Evolutionary conservation across 2,797 vertebrate species (phyloP).

Genomic region (Pagetopsis macropterus): DNA sequence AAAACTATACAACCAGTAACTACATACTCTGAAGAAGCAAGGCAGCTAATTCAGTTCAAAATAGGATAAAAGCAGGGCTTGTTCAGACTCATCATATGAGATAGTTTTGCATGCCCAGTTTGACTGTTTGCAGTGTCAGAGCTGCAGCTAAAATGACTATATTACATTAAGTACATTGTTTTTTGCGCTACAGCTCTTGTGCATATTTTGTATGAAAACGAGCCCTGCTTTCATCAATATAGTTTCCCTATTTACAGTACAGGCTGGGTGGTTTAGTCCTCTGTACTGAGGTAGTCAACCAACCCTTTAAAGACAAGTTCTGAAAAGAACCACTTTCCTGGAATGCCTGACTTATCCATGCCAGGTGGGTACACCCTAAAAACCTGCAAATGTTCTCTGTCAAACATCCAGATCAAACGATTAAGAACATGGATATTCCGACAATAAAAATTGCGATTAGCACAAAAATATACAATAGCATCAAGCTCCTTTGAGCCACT

Average conservation of each 20-base stretch:
- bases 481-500: constrained; percentile 90
- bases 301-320: constrained; percentile 99
- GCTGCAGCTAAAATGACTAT: constrained; percentile 93
- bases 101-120: constrained; percentile 94
- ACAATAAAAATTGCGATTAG: constrained; percentile 88
- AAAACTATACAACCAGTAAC: constrained; percentile 99
- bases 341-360: constrained; percentile 99
- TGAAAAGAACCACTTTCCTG: constrained; percentile 99
- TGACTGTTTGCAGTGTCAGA: constrained; percentile 96
- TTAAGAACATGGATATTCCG: constrained; percentile 88
- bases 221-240: constrained; percentile 99
- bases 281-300: constrained; percentile 99
- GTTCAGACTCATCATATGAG: constrained; percentile 98
- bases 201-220: constrained; percentile 96
- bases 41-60: constrained; percentile 99
- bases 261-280: constrained; percentile 99
- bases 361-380: constrained; percentile 99
- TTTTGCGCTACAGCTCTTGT: constrained; percentile 93
- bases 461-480: constrained; percentile 90
- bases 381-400: constrained; percentile 91
- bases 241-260: constrained; percentile 99
- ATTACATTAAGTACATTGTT: constrained; percentile 97
- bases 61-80: constrained; percentile 99
- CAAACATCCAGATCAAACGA: constrained; percentile 86
- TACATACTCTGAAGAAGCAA: constrained; percentile 99